Conservation (phyloP, 2,888 invertebrate genomes). For the Tenthredo amoena region DNA sequence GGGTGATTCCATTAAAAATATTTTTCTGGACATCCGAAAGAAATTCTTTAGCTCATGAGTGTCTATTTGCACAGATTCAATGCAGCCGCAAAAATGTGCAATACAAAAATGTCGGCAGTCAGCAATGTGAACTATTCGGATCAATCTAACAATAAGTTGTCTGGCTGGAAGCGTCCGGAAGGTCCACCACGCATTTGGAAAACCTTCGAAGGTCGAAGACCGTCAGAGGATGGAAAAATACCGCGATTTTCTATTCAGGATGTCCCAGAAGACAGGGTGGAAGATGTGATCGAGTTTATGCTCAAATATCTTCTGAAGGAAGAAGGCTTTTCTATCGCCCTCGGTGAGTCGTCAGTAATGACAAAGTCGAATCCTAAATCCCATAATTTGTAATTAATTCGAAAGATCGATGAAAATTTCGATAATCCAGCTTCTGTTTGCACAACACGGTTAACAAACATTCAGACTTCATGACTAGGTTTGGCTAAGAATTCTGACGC, state of each 20-base stretch:
- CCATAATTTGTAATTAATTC: not conserved
- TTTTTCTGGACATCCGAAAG: not conserved
- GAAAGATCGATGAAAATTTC: not conserved
- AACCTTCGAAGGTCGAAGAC: constrained; percentile 61
- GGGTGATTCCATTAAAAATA: not conserved
- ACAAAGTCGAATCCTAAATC: not conserved
- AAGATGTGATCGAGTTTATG: constrained; percentile 66
- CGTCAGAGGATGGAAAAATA: constrained; percentile 14
- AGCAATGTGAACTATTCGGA: not conserved
- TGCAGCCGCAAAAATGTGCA: not conserved
- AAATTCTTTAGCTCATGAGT: not conserved
- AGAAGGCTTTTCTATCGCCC: not conserved
- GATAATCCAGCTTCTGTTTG: not conserved
- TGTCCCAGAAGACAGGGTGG: constrained; percentile 69
- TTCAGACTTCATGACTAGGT: constrained; percentile 59
- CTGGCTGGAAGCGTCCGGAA: constrained; percentile 58
- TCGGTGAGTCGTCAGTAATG: not conserved
- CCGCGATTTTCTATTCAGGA: constrained; percentile 70
- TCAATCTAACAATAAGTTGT: constrained; percentile 46
- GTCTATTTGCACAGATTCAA: not conserved
- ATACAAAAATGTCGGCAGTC: not conserved
- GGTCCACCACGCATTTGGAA: constrained; percentile 70
- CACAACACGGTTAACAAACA: not conserved
- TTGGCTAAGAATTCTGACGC: constrained; percentile 63
- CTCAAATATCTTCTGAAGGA: not conserved